Evolutionary conservation across 1,140 invertebrate species (phyloP).

Genomic region (Drosophila pectinifera): DNA sequence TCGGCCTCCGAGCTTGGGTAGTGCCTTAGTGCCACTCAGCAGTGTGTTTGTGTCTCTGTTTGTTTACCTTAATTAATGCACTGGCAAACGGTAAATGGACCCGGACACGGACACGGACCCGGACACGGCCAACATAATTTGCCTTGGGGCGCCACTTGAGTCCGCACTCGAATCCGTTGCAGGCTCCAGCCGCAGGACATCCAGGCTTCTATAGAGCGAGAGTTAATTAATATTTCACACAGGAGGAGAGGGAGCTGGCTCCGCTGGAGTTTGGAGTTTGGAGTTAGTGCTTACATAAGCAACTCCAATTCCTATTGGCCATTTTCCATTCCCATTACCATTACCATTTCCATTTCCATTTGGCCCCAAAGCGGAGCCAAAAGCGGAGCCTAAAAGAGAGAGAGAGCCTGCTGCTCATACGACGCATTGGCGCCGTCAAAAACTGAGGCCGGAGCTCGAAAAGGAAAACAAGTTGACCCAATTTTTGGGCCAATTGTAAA

Average conservation of each 20-base stretch:
- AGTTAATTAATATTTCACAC: conserved; percentile 78
- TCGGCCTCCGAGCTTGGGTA: too few species aligned
- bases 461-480: conserved; percentile 46
- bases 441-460: conserved; percentile 19
- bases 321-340: conserved; percentile 8
- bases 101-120: conserved; percentile 33
- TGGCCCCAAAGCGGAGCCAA: conserved; percentile 17
- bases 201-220: not conserved
- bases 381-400: conserved; percentile 27
- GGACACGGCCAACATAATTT: conserved; percentile 49
- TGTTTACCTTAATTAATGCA: conserved; percentile 83
- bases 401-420: conserved; percentile 62
- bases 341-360: conserved; percentile 13
- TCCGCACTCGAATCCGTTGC: conserved; percentile 16
- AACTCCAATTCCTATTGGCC: conserved; percentile 41
- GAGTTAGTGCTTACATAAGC: conserved; percentile 49
- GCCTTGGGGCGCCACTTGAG: conserved; percentile 17
- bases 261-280: not conserved
- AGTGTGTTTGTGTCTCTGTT: conserved; percentile 50
- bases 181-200: conserved; percentile 16
- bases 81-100: conserved; percentile 50
- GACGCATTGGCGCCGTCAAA: conserved; percentile 60
- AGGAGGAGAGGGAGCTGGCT: not conserved
- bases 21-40: too few species aligned
- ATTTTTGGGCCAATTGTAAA: conserved; percentile 44